Evolutionary conservation across 2,113 vertebrate species (phyloP).

Genomic region (Engraulis encrasicolus): DNA sequence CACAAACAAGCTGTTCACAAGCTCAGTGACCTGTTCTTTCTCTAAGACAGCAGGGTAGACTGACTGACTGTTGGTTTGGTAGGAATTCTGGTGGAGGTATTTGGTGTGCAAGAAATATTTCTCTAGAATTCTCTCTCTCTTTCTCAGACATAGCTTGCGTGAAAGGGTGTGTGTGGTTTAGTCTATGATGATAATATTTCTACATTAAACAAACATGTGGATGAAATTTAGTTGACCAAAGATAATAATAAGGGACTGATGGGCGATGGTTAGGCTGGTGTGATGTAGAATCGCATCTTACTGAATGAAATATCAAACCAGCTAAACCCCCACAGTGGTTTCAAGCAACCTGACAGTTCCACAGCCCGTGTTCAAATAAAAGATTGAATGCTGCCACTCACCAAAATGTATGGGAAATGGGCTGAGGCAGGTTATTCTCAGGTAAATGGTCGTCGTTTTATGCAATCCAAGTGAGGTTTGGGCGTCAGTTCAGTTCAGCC

Average conservation of each 20-base stretch:
- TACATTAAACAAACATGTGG: too few species aligned
- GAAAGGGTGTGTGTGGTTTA: too few species aligned
- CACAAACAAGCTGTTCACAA: not conserved
- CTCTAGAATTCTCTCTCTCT: not conserved
- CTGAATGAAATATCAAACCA: not conserved
- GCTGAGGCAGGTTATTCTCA: not conserved
- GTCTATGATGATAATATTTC: too few species aligned
- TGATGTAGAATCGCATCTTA: not conserved
- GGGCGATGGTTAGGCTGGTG: not conserved
- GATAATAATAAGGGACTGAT: too few species aligned
- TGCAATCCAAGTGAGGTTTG: not conserved
- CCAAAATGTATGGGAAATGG: not conserved
- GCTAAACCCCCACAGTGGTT: not conserved
- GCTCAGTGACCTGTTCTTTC: slow-evolving; percentile 6
- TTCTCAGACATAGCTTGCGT: not conserved
- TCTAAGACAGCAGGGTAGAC: not conserved
- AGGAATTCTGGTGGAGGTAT: not conserved
- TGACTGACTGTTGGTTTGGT: not conserved
- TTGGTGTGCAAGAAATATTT: not conserved
- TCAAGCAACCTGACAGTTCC: not conserved
- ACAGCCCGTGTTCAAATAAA: not conserved
- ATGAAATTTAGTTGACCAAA: too few species aligned
- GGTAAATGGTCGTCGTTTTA: not conserved
- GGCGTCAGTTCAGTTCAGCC: not conserved
- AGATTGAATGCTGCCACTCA: not conserved